Conservation (phyloP, 2,888 invertebrate genomes). For the Penaeus monodon region DNA sequence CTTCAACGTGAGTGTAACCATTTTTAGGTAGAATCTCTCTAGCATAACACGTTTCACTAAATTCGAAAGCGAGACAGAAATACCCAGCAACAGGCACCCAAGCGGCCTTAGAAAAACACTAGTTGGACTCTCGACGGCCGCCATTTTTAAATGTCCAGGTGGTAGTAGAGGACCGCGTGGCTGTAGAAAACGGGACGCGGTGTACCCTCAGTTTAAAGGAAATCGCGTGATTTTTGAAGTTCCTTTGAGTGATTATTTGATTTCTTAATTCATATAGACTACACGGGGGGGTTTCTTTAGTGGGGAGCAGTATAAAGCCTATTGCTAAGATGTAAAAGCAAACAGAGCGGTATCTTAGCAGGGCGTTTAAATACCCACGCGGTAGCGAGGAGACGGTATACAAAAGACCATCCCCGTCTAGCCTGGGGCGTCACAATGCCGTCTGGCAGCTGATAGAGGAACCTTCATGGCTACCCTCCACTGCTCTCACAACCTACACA, state of each 20-base stretch:
- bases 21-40: too few relatives aligned
- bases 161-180: conserved; percentile 50
- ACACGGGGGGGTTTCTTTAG: not conserved
- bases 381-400: conserved; percentile 28
- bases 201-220: not conserved
- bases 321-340: not conserved
- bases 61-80: too few relatives aligned
- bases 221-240: too few relatives aligned
- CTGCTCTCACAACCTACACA: too few relatives aligned
- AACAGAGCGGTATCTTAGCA: not conserved
- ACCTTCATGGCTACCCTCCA: conserved; percentile 3
- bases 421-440: conserved; percentile 33
- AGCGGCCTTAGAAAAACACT: conserved; percentile 30
- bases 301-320: not conserved
- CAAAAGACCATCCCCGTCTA: conserved; percentile 32
- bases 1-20: too few relatives aligned
- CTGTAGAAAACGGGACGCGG: conserved; percentile 48
- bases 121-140: conserved; percentile 37
- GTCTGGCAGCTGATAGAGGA: conserved; percentile 47
- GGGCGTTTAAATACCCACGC: conserved; percentile 48
- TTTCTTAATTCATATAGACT: too few relatives aligned
- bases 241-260: too few relatives aligned
- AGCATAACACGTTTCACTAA: too few relatives aligned
- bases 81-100: too few relatives aligned
- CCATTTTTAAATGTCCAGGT: conserved; percentile 62